Conservation (phyloP, 2,113 vertebrate genomes). For the Caloenas nicobarica region DNA sequence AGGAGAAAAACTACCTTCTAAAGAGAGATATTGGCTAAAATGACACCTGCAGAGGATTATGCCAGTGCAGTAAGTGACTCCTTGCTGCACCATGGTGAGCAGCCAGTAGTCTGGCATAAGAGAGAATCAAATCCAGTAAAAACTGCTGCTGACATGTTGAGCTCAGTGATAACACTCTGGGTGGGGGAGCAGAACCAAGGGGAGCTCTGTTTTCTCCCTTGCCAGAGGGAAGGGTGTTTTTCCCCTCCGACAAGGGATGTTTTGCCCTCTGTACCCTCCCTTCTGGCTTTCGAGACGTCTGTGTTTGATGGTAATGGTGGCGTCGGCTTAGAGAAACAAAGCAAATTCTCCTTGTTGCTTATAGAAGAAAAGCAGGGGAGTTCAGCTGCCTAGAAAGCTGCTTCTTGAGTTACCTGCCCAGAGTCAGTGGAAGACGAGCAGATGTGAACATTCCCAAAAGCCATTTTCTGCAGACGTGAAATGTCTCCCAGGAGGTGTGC, state of each 20-base stretch:
- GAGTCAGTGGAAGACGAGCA: background rate
- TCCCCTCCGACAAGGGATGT: background rate
- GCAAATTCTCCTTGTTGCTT: background rate
- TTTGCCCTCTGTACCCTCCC: background rate
- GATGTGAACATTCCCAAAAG: background rate
- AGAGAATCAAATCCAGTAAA: background rate
- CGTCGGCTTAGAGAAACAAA: background rate
- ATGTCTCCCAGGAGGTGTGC: background rate
- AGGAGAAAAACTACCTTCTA: background rate
- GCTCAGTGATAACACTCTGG: background rate
- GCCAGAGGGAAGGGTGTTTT: background rate
- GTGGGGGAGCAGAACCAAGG: background rate
- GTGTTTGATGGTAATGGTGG: background rate
- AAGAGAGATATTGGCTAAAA: background rate
- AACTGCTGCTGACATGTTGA: background rate
- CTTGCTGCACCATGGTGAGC: background rate
- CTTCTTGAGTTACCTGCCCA: background rate
- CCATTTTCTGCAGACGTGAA: background rate
- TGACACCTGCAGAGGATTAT: background rate
- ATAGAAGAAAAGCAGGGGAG: background rate
- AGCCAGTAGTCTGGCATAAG: background rate
- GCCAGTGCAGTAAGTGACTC: background rate
- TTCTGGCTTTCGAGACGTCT: background rate
- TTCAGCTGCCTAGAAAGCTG: background rate
- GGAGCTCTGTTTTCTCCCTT: background rate